These are phyloP conservation scores for Sisor rabdophorus DNA, from an alignment of 2,113 vertebrate species.

Conservation along the genomic window DNA sequence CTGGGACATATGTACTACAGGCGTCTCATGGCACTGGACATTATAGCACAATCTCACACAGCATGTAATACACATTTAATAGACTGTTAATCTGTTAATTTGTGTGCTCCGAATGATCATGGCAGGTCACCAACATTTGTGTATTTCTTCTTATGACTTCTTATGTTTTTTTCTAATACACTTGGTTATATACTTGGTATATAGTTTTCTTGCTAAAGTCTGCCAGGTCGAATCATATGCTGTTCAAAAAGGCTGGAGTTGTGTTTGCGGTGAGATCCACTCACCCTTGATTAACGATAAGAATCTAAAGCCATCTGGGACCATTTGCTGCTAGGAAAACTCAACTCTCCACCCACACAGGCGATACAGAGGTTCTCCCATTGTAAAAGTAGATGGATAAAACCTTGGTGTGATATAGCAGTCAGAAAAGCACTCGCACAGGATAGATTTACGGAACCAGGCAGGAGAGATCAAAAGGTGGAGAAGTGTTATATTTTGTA, in stretches of 20 bases:
- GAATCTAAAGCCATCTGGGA: slow-evolving; percentile 29
- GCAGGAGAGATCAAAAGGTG: slow-evolving; percentile 73
- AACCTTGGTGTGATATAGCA: slow-evolving; percentile 9
- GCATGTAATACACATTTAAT: not conserved
- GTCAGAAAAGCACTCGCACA: slow-evolving; percentile 35
- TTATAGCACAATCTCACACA: not conserved
- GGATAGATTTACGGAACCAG: slow-evolving; percentile 50
- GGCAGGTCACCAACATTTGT: not conserved
- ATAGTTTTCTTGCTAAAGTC: not conserved
- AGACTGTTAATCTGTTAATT: not conserved
- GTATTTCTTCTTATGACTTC: slow-evolving; percentile 19
- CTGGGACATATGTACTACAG: slow-evolving; percentile 13
- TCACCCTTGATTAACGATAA: slow-evolving; percentile 18
- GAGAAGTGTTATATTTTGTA: slow-evolving; percentile 66
- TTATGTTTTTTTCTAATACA: not conserved
- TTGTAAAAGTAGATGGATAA: slow-evolving; percentile 22
- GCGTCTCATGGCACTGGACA: not conserved
- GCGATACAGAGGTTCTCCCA: slow-evolving; percentile 12
- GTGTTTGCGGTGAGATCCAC: slow-evolving; percentile 28
- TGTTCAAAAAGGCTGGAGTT: slow-evolving; percentile 29
- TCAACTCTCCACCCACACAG: slow-evolving; percentile 14
- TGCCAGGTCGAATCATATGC: slow-evolving; percentile 10
- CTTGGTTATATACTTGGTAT: not conserved
- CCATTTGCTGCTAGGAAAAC: slow-evolving; percentile 29
- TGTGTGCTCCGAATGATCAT: not conserved